phyloP scores from a whole-genome alignment of 2,888 invertebrate species.

The Cistogaster globosa region DNA sequence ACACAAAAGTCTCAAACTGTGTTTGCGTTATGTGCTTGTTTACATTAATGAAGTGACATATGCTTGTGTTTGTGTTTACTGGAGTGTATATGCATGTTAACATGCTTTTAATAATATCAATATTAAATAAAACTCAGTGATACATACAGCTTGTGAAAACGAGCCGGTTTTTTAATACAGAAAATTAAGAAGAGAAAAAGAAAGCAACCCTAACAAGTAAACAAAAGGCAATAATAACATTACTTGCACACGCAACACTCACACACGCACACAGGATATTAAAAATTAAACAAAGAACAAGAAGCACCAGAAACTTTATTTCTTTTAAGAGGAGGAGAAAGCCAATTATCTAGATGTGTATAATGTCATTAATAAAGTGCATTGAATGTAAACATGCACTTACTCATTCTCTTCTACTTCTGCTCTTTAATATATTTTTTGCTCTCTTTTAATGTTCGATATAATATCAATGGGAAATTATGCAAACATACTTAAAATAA shows the following conservation, averaged over 20 bases:
- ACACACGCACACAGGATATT: slow-evolving; percentile 28
- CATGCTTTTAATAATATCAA: slow-evolving; percentile 63
- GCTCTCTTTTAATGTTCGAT: slow-evolving; percentile 16
- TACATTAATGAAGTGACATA: slow-evolving; percentile 55
- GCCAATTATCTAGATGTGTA: slow-evolving; percentile 31
- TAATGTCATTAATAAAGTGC: slow-evolving; percentile 53
- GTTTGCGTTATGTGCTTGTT: slow-evolving; percentile 15
- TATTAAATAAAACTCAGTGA: slow-evolving; percentile 30
- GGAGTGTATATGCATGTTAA: slow-evolving; percentile 39
- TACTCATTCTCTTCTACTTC: background rate
- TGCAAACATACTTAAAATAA: background rate
- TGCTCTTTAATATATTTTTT: slow-evolving; percentile 5
- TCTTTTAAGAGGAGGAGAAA: background rate
- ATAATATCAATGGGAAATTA: background rate
- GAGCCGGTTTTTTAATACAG: background rate
- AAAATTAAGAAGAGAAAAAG: slow-evolving; percentile 2
- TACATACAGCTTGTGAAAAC: background rate
- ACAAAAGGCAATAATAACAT: slow-evolving; percentile 5
- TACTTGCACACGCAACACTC: background rate
- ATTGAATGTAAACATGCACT: slow-evolving; percentile 41
- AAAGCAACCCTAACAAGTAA: slow-evolving; percentile 14
- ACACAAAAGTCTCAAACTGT: slow-evolving; percentile 46
- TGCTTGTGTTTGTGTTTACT: background rate
- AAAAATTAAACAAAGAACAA: slow-evolving; percentile 60
- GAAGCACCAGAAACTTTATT: slow-evolving; percentile 26